Evolutionary conservation across 2,888 invertebrate species (phyloP).

Genomic region (Alentia gelatinosa): DNA sequence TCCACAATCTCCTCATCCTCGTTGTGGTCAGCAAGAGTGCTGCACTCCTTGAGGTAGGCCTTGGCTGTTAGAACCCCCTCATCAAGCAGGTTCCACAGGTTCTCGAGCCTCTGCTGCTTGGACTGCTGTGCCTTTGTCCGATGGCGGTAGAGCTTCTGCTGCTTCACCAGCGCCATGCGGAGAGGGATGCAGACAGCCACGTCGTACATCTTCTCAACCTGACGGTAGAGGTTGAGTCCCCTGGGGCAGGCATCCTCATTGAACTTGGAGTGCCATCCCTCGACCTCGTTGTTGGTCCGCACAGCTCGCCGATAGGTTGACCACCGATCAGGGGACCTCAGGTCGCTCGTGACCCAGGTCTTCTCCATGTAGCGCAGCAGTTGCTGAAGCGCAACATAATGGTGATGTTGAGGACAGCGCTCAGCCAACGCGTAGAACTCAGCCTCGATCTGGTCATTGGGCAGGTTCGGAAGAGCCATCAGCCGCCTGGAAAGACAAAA

Average conservation of each 20-base stretch:
- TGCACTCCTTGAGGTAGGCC: background rate
- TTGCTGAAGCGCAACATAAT: background rate
- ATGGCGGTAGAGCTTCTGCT: background rate
- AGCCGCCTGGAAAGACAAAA: no score
- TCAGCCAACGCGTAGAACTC: no score
- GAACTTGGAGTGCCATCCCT: constrained; percentile 37
- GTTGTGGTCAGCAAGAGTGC: no score
- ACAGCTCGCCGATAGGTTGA: constrained; percentile 4
- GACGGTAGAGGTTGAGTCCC: background rate
- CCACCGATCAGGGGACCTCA: background rate
- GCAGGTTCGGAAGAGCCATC: no score
- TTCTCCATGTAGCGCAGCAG: background rate
- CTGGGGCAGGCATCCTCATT: background rate
- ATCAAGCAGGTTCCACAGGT: background rate
- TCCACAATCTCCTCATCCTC: no score
- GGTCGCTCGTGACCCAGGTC: background rate
- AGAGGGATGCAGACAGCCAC: background rate
- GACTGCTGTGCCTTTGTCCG: background rate
- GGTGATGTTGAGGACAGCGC: background rate
- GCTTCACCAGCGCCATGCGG: background rate
- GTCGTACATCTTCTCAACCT: background rate
- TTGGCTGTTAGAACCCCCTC: background rate
- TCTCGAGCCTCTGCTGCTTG: background rate
- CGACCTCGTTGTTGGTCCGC: constrained; percentile 43
- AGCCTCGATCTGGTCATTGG: no score